phyloP scores from a whole-genome alignment of 2,888 invertebrate genomes.

The Metellina segmentata region DNA sequence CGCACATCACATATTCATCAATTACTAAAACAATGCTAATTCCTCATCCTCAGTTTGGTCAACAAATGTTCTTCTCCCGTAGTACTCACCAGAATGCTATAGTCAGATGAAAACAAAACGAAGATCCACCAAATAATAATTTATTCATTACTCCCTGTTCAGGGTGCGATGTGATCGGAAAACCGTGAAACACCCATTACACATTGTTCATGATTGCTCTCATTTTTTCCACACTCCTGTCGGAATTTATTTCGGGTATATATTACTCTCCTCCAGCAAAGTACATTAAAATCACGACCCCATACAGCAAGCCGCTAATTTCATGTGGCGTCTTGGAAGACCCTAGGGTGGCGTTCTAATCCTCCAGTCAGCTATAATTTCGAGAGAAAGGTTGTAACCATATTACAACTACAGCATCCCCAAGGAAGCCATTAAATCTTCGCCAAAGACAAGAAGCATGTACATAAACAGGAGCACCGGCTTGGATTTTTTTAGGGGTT shows the following conservation, averaged over 20 bases:
- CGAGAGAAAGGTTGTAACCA: conserved; percentile 21
- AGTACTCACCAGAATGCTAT: no score
- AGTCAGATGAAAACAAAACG: background rate
- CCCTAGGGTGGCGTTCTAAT: conserved; percentile 60
- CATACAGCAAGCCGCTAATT: conserved; percentile 48
- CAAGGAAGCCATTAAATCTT: conserved; percentile 51
- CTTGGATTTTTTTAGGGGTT: background rate
- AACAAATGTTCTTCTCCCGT: no score
- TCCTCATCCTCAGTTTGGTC: no score
- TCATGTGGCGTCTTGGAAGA: conserved; percentile 36
- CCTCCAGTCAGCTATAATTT: conserved; percentile 63
- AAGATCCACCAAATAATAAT: background rate
- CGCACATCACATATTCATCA: no score
- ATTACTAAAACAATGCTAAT: no score
- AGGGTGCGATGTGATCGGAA: background rate
- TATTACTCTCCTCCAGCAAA: conserved; percentile 10
- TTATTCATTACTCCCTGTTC: background rate
- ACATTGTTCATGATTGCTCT: conserved; percentile 8
- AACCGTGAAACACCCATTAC: background rate
- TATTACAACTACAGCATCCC: conserved; percentile 38
- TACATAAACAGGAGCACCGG: conserved; percentile 11
- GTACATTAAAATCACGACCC: conserved; percentile 48
- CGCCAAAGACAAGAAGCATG: conserved; percentile 7
- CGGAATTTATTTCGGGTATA: conserved; percentile 29
- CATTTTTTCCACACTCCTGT: background rate